Base-by-base conservation (phyloP, 1,140 invertebrate genomes). In the Nebria ingens region DNA sequence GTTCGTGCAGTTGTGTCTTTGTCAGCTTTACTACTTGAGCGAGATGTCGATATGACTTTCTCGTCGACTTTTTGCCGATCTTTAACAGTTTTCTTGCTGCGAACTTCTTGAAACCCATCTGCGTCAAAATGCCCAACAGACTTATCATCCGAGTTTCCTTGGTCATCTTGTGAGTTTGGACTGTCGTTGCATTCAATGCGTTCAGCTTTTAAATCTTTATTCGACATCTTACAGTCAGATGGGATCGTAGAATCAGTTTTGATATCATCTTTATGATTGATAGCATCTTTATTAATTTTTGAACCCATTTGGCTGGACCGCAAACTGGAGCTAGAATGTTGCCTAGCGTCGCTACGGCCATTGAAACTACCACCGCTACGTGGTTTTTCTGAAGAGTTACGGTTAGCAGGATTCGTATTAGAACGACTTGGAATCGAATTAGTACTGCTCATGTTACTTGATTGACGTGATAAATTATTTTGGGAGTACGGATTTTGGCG, bases 31-130 rank as follows among this genome's bases (percentile, higher is more conserved):
- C 65, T 61, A 12, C 74, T 72, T 2, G 56, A 0, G 9, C 64
- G 53, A 21, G 68, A 59, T 54, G 78, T 78, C 13, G 70, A 66
- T 23, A 79, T 74, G 2, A 79, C 76, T 63, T 77, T 77, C 62
- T 82, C 66, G 55, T 65, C 65, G 20, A 52, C 13, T 62, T 78
- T 73, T 52, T 76, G 74, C 2, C 76, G 72, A 52, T 83, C 80
- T 62, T 84, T 84, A 0, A 78, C 78, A 59, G 78, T 83, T 63
- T 90, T 91, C 65, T 90, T 90, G 34, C 85, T 89, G 42, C 86
- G 80, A 1, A 92, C 90, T 69, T 93, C 89, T 69, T 91, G 89
- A 68, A 93, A 93, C 40, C 88, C 89, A 67, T 90, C 87, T 63
- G 67, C 63, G 38, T 78, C 76, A 13, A 63, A 64, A 6, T 76